Evolutionary conservation across 2,797 vertebrate species (phyloP).

Genomic region (Poecilia wingei): DNA sequence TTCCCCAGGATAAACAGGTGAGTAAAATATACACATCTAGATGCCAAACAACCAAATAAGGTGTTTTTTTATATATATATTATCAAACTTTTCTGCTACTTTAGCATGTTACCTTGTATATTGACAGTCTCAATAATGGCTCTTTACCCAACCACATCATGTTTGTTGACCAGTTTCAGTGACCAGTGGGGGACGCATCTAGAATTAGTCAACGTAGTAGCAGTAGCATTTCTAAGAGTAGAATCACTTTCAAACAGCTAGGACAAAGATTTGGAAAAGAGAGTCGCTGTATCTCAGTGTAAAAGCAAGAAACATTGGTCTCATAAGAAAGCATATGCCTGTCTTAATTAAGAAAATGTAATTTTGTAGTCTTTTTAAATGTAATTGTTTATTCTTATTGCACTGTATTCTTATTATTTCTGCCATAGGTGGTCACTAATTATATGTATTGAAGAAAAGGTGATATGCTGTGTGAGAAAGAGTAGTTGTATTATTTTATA

Average conservation of each 20-base stretch:
- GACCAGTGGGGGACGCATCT: no score
- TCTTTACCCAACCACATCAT: neutral
- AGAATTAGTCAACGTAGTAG: neutral
- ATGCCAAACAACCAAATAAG: neutral
- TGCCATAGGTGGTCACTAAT: neutral
- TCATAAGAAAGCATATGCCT: neutral
- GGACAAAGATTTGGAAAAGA: neutral
- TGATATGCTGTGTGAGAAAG: neutral
- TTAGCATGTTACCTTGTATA: neutral
- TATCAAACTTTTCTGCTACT: no score
- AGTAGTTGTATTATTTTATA: neutral
- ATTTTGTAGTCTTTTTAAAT: no score
- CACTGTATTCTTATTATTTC: neutral
- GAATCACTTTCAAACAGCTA: neutral
- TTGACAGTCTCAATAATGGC: neutral
- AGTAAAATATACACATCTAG: neutral
- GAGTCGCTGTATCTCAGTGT: neutral
- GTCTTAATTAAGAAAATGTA: neutral
- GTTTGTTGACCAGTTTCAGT: neutral
- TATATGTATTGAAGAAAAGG: neutral
- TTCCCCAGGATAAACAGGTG: slow-evolving; percentile 87
- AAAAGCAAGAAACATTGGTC: neutral
- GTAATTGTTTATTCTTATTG: neutral
- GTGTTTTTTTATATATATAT: neutral
- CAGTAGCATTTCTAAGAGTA: neutral